Percentiles rank a stretch among this genome's conserved stretches.
These are phyloP conservation scores for Diogma glabrata DNA, from an alignment of 2,888 invertebrate genomes.

Conservation along the genomic window DNA sequence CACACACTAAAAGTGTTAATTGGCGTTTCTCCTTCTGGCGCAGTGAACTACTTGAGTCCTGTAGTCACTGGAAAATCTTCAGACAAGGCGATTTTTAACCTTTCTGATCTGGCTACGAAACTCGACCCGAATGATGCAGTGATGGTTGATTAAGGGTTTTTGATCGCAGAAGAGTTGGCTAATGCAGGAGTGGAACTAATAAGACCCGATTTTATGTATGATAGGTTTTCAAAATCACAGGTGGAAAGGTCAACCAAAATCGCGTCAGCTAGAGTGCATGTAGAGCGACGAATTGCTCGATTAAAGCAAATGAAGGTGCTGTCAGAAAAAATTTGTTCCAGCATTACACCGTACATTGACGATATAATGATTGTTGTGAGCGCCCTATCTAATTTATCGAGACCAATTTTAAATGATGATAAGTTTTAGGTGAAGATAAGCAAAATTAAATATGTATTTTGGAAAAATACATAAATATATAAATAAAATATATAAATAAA, in stretches of 20 bases:
- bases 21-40: not conserved
- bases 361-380: not conserved
- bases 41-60: not conserved
- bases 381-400: not conserved
- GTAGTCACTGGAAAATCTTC: not conserved
- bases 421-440: no score
- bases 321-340: not conserved
- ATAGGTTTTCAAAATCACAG: not conserved
- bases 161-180: slow-evolving; percentile 6
- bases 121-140: slow-evolving; percentile 7
- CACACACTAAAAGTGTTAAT: not conserved
- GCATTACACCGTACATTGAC: not conserved
- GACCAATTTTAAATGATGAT: not conserved
- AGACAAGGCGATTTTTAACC: slow-evolving; percentile 9
- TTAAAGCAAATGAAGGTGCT: not conserved
- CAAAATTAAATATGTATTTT: no score
- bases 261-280: not conserved
- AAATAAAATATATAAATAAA: no score
- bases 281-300: not conserved
- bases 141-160: slow-evolving; percentile 9
- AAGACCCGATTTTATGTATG: not conserved
- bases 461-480: no score
- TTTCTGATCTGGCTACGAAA: not conserved
- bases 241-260: not conserved
- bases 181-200: slow-evolving; percentile 10